phyloP scores from a whole-genome alignment of 2,797 vertebrate species.

The Rhinella marina region DNA sequence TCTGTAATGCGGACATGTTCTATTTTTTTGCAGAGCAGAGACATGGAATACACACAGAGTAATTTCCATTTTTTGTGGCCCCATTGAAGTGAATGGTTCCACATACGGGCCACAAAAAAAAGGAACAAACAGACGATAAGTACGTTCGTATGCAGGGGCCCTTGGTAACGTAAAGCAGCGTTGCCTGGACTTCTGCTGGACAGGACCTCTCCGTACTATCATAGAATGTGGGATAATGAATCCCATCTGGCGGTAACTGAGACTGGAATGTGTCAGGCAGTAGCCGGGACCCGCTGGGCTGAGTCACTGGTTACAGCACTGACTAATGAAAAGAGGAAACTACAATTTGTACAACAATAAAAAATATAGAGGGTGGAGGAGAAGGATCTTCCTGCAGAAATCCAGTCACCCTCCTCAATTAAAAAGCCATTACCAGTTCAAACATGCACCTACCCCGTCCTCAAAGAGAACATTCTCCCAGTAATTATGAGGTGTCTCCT shows the following conservation, averaged over 20 bases:
- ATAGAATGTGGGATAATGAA: neutral
- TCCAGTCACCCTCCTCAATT: conserved; percentile 64
- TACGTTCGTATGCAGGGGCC: too few species aligned
- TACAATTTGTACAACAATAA: conserved; percentile 78
- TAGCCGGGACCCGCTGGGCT: neutral
- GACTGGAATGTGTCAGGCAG: conserved; percentile 26
- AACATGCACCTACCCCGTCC: conserved; percentile 64
- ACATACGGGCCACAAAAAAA: too few species aligned
- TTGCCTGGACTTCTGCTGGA: neutral
- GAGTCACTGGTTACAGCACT: conserved; percentile 62
- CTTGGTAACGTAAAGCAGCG: neutral
- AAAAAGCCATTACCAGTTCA: conserved; percentile 67
- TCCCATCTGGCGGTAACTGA: conserved; percentile 33
- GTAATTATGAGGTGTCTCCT: conserved; percentile 62
- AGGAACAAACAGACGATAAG: too few species aligned
- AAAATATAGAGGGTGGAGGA: conserved; percentile 72
- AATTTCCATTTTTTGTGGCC: too few species aligned
- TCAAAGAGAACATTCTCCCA: conserved; percentile 61
- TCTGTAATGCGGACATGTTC: too few species aligned
- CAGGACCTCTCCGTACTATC: neutral
- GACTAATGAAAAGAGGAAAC: conserved; percentile 66
- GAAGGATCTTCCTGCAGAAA: conserved; percentile 61
- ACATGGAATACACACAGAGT: too few species aligned
- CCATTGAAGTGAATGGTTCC: too few species aligned
- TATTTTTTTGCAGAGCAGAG: too few species aligned